Conservation (phyloP, 2,113 vertebrate genomes). For the Spilogale gracilis region DNA sequence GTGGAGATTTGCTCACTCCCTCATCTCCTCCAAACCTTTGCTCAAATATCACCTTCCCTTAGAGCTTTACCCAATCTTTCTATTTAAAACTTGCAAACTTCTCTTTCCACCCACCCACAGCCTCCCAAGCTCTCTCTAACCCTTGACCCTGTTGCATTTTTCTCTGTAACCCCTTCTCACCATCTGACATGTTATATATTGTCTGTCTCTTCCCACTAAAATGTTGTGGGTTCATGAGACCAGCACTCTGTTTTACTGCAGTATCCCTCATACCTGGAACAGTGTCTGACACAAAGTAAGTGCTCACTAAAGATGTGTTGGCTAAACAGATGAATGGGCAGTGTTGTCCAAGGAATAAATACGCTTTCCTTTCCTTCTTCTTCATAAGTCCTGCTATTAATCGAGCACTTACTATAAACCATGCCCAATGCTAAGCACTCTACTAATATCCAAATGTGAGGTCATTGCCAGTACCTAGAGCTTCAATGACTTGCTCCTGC, state of each 20-base stretch:
- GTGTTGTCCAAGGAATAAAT: not conserved
- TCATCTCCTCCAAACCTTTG: not conserved
- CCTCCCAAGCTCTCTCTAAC: not conserved
- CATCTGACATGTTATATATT: not conserved
- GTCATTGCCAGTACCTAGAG: not conserved
- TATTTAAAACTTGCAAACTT: not conserved
- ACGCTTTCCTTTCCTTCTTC: not conserved
- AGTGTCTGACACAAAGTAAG: not conserved
- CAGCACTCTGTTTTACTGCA: not conserved
- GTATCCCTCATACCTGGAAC: not conserved
- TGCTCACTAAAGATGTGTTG: not conserved
- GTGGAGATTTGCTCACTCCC: not conserved
- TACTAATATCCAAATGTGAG: no score
- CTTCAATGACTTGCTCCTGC: not conserved
- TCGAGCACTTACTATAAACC: not conserved
- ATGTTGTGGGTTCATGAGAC: not conserved
- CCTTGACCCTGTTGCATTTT: not conserved
- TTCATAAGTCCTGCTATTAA: not conserved
- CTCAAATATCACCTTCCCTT: not conserved
- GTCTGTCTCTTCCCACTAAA: not conserved
- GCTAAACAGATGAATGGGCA: not conserved
- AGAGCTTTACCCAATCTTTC: not conserved
- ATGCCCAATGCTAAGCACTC: not conserved
- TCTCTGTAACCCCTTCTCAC: not conserved
- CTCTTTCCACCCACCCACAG: not conserved